Evolutionary conservation across 2,113 vertebrate genomes (phyloP).

Genomic region (Polypterus bichir): DNA sequence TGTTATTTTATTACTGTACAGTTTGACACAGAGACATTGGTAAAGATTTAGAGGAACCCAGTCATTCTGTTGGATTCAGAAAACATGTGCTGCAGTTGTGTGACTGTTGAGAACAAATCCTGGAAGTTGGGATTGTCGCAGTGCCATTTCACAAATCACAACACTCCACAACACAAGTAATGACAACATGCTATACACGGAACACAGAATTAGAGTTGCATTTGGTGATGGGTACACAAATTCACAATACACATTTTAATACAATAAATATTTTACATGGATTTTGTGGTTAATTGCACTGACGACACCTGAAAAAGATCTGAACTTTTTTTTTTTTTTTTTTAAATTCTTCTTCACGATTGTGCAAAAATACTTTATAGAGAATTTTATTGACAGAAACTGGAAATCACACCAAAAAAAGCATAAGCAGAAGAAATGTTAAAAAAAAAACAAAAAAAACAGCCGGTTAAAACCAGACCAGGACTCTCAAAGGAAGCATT

Average conservation of each 20-base stretch:
- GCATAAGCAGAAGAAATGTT: neutral
- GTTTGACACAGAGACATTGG: slow-evolving; percentile 42
- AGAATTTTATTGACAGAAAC: too few relatives aligned
- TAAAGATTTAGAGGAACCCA: slow-evolving; percentile 16
- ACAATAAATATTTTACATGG: slow-evolving; percentile 15
- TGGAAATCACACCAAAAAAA: neutral
- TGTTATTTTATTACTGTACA: slow-evolving; percentile 64
- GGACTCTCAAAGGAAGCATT: too few relatives aligned
- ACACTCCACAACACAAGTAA: slow-evolving; percentile 31
- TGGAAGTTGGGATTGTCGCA: too few relatives aligned
- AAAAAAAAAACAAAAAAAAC: slow-evolving; percentile 9
- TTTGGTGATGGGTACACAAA: slow-evolving; percentile 22
- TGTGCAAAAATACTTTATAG: slow-evolving; percentile 33
- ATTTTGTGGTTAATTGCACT: slow-evolving; percentile 18
- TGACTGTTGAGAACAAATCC: too few relatives aligned
- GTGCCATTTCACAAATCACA: slow-evolving; percentile 36
- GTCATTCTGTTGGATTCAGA: neutral
- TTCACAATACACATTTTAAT: slow-evolving; percentile 22
- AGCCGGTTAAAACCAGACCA: neutral
- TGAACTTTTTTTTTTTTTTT: slow-evolving; percentile 4
- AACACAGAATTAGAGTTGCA: slow-evolving; percentile 21
- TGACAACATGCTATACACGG: slow-evolving; percentile 49
- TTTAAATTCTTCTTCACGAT: slow-evolving; percentile 1
- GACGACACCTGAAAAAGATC: slow-evolving; percentile 11
- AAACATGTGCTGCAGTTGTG: too few relatives aligned